These are phyloP conservation scores for Rhopilema esculentum DNA, from an alignment of 30 jellyfish, hydroid and myxozoan genomes.

Conservation along the genomic window DNA sequence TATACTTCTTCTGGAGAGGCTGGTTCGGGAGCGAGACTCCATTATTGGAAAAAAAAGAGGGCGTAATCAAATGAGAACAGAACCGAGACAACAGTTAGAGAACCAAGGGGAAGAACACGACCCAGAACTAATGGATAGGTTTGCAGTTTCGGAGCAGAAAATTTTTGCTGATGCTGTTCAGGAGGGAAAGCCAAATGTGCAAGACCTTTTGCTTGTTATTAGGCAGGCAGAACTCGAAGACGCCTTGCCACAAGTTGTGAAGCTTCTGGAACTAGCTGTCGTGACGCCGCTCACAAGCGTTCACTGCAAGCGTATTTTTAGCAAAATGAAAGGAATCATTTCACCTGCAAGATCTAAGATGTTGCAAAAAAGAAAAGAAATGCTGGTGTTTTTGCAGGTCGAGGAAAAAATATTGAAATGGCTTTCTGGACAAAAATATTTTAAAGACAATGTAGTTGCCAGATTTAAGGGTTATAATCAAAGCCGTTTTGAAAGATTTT, in stretches of 20 bases:
- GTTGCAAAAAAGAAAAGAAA: not conserved
- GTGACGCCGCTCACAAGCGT: not conserved
- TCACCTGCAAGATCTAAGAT: not conserved
- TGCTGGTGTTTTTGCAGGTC: not conserved
- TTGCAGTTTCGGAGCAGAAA: not conserved
- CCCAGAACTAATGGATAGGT: not conserved
- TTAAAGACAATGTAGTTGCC: not conserved
- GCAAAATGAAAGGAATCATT: not conserved
- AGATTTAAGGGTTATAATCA: not conserved
- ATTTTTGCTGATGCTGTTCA: not conserved
- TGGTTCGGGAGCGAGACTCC: too few relatives aligned
- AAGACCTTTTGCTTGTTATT: not conserved
- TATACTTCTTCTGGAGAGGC: too few relatives aligned
- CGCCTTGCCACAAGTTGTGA: not conserved
- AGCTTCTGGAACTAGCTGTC: not conserved
- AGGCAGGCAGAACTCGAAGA: constrained; percentile 13
- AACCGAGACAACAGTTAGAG: too few relatives aligned
- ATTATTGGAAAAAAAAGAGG: too few relatives aligned
- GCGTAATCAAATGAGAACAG: too few relatives aligned
- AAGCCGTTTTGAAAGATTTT: not conserved
- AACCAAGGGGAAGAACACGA: too few relatives aligned
- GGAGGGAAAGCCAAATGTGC: not conserved
- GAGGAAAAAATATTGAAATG: not conserved
- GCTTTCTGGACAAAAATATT: not conserved
- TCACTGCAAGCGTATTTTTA: not conserved